Percentiles rank a stretch among this genome's conserved stretches.
Conservation (phyloP, 2,797 vertebrate species). For the Zenarchopterus dispar region DNA sequence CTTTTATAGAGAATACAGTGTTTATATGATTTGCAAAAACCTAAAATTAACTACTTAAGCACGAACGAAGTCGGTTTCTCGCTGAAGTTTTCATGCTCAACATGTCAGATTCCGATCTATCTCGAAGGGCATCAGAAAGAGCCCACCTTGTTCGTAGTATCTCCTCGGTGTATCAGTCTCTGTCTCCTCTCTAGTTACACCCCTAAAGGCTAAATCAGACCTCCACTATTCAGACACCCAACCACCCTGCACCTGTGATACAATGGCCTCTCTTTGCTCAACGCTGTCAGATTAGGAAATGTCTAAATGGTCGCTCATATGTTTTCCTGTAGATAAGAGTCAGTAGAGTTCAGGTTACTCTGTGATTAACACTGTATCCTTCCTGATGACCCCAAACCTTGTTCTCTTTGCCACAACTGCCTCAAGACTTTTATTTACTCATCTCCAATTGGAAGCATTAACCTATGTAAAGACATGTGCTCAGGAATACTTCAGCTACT, state of each 20-base stretch:
- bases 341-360: slow-evolving; percentile 73
- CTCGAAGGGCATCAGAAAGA: slow-evolving; percentile 55
- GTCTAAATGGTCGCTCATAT: slow-evolving; percentile 79
- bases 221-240: slow-evolving; percentile 46
- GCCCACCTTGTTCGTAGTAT: slow-evolving; percentile 63
- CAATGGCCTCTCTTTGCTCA: slow-evolving; percentile 74
- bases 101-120: slow-evolving; percentile 53
- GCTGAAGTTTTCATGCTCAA: slow-evolving; percentile 21
- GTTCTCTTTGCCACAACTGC: slow-evolving; percentile 39
- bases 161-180: slow-evolving; percentile 51
- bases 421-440: slow-evolving; percentile 52
- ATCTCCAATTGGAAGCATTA: slow-evolving; percentile 38
- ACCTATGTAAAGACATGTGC: slow-evolving; percentile 42
- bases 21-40: neutral
- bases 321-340: slow-evolving; percentile 73
- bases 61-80: slow-evolving; percentile 21
- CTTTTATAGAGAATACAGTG: too few relatives aligned
- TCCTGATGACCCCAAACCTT: slow-evolving; percentile 65
- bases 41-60: neutral
- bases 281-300: slow-evolving; percentile 72
- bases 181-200: slow-evolving; percentile 73
- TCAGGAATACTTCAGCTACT: neutral
- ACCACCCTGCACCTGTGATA: slow-evolving; percentile 62
- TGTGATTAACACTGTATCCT: slow-evolving; percentile 72
- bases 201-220: slow-evolving; percentile 67